Conservation (phyloP, 2,113 vertebrate genomes). For the Terrapene triunguis region DNA sequence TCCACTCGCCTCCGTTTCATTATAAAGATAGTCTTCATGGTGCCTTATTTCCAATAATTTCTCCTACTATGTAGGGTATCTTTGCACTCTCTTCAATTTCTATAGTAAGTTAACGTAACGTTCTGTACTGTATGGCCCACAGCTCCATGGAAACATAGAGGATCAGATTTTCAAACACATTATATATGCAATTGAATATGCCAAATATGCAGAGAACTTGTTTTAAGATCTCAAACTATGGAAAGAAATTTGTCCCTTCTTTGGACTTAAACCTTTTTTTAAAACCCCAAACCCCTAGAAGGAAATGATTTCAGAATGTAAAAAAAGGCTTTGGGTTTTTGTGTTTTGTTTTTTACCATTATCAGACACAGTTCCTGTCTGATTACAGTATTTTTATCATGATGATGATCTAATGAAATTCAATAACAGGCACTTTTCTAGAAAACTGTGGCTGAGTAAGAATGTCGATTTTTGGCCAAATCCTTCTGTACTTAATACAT, state of each 20-base stretch:
- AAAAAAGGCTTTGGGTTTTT: background rate
- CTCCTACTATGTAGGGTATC: background rate
- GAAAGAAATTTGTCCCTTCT: background rate
- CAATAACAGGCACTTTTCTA: background rate
- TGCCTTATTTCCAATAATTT: too few species aligned
- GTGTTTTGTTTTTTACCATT: background rate
- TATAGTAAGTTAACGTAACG: background rate
- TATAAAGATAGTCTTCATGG: fast-evolving
- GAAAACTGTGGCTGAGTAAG: background rate
- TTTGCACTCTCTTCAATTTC: background rate
- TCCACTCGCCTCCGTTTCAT: background rate
- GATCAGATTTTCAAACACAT: background rate
- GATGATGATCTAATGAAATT: constrained; percentile 1
- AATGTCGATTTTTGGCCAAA: background rate
- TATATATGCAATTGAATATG: background rate
- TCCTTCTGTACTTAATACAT: constrained; percentile 2
- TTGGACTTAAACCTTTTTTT: background rate
- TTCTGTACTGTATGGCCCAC: background rate
- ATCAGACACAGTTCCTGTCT: constrained; percentile 40
- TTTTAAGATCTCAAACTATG: background rate
- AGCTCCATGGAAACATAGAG: background rate
- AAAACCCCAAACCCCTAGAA: background rate
- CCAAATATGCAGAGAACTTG: too few species aligned
- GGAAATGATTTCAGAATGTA: background rate
- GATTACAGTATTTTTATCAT: background rate